These are phyloP conservation scores for Camponotus vicinus DNA, from an alignment of 1,140 invertebrate species.

Conservation along the genomic window DNA sequence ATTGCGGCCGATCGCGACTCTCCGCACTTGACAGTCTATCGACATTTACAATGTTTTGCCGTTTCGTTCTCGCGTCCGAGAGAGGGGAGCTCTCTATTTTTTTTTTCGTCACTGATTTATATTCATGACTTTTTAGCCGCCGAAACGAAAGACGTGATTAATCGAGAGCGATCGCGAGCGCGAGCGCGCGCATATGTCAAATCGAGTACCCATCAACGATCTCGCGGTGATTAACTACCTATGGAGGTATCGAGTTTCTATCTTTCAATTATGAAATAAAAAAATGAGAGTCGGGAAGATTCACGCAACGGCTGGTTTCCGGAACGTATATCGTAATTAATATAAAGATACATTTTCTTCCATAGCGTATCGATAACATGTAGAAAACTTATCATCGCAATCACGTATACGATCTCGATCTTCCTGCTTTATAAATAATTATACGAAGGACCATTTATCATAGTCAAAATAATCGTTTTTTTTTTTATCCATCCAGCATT, in stretches of 20 bases:
- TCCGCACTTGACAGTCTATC: slow-evolving; percentile 1
- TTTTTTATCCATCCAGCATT: background rate
- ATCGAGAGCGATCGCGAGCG: slow-evolving; percentile 57
- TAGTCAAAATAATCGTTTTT: background rate
- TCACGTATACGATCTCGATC: background rate
- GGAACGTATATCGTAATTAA: slow-evolving; percentile 22
- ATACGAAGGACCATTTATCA: slow-evolving; percentile 16
- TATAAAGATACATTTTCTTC: slow-evolving; percentile 14
- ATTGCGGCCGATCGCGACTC: slow-evolving; percentile 62
- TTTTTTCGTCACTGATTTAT: slow-evolving; percentile 25
- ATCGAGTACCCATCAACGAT: slow-evolving; percentile 43
- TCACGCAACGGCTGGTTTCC: background rate
- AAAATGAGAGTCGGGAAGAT: slow-evolving; percentile 1
- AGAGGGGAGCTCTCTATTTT: background rate
- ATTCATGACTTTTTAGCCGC: slow-evolving; percentile 31
- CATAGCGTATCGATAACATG: background rate
- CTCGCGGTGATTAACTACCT: slow-evolving; percentile 36
- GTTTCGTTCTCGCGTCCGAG: background rate
- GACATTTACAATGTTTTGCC: slow-evolving; percentile 53
- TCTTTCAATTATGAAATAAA: slow-evolving; percentile 48
- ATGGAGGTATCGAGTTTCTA: slow-evolving; percentile 42
- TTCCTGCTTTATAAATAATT: slow-evolving; percentile 7
- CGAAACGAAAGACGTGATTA: slow-evolving; percentile 59
- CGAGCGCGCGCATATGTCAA: slow-evolving; percentile 27
- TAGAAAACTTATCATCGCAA: slow-evolving; percentile 1